Conservation (phyloP, 2,797 vertebrate genomes). For the Acipenser oxyrinchus region DNA sequence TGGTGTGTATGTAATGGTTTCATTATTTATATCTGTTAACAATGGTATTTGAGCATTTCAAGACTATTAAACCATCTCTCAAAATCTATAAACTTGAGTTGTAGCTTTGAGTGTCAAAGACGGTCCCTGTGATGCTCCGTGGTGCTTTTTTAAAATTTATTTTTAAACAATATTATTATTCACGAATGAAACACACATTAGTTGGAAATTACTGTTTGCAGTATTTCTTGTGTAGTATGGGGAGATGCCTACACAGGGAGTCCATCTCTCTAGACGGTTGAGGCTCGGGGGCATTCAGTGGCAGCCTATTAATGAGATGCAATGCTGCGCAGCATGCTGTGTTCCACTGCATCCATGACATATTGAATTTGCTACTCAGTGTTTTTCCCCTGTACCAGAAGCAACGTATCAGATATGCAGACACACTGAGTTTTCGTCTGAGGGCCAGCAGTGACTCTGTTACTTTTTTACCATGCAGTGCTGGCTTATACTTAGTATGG, state of each 20-base stretch:
- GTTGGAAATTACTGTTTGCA: constrained; percentile 23
- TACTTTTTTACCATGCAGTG: too few relatives aligned
- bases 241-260: constrained; percentile 8
- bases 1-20: too few relatives aligned
- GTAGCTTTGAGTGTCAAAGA: constrained; percentile 9
- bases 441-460: too few relatives aligned
- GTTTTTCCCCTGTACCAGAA: too few relatives aligned
- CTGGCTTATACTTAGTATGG: too few relatives aligned
- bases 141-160: not conserved
- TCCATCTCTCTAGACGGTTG: constrained; percentile 10
- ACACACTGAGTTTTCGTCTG: too few relatives aligned
- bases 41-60: constrained; percentile 6
- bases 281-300: constrained; percentile 13
- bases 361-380: constrained; percentile 3
- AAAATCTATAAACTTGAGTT: constrained; percentile 2
- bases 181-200: constrained; percentile 24
- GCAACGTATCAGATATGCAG: too few relatives aligned
- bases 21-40: not conserved
- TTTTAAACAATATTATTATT: constrained; percentile 6
- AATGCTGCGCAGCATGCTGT: constrained; percentile 13
- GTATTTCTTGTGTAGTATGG: constrained; percentile 1
- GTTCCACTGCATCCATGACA: constrained; percentile 9
- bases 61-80: constrained; percentile 6
- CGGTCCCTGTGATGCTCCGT: constrained; percentile 16
- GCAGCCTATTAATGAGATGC: constrained; percentile 1